phyloP scores from a whole-genome alignment of 1,140 invertebrate genomes.

The Lepidurus apus region DNA sequence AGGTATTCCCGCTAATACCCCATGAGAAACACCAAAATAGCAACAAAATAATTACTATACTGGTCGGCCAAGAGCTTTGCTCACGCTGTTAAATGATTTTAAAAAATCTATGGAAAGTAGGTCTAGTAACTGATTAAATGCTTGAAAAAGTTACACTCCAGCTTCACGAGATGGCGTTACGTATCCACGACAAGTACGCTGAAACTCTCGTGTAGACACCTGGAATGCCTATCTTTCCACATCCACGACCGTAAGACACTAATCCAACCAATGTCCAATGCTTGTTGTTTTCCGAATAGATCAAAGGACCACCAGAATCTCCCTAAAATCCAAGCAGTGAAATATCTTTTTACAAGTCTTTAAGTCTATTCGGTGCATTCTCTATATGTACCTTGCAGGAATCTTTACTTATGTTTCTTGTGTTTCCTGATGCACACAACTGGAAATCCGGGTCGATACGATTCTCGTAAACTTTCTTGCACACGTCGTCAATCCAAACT shows the following conservation, averaged over 20 bases:
- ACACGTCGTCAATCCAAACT: constrained; percentile 52
- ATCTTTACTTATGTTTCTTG: constrained; percentile 42
- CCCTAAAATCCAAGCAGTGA: constrained; percentile 79
- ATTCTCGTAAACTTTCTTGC: constrained; percentile 40
- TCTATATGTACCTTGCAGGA: constrained; percentile 43
- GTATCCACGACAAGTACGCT: constrained; percentile 68
- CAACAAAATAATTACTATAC: too few species aligned
- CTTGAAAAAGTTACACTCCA: too few species aligned
- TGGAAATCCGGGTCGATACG: constrained; percentile 38
- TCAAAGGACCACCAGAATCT: too few species aligned
- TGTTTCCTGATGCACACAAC: constrained; percentile 44
- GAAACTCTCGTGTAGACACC: constrained; percentile 67
- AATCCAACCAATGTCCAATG: constrained; percentile 73
- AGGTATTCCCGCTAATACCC: too few species aligned
- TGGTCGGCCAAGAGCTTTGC: too few species aligned
- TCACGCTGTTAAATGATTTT: too few species aligned
- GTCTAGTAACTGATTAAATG: too few species aligned
- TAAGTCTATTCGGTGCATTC: background rate
- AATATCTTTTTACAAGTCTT: constrained; percentile 35
- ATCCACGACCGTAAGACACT: constrained; percentile 68
- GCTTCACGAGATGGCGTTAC: too few species aligned
- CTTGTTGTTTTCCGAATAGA: constrained; percentile 58
- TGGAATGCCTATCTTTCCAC: constrained; percentile 59
- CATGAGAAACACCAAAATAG: too few species aligned
- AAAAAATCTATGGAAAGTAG: too few species aligned